Percentiles rank a stretch among this genome's conserved stretches.
These are phyloP conservation scores for Nycticebus coucang DNA, from an alignment of 2,113 vertebrate genomes.

Conservation along the genomic window DNA sequence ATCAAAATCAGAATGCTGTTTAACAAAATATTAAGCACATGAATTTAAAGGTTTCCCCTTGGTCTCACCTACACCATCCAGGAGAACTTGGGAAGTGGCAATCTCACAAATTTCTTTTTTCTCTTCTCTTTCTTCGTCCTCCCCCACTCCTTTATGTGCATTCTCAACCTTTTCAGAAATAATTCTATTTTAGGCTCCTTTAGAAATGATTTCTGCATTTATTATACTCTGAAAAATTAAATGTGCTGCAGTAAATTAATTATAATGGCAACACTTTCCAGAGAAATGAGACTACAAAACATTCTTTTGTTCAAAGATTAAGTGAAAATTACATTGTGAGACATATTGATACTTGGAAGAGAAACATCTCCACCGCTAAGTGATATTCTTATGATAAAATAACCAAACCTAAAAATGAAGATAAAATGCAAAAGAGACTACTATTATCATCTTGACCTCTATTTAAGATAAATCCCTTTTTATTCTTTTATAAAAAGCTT, in stretches of 20 bases:
- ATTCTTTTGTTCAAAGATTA: background rate
- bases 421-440: background rate
- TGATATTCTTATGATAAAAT: background rate
- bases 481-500: conserved; percentile 10
- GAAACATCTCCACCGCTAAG: background rate
- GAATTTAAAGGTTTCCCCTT: background rate
- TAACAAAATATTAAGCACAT: background rate
- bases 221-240: background rate
- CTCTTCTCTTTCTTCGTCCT: background rate
- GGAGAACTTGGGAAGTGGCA: background rate
- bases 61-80: background rate
- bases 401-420: background rate
- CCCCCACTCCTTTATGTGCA: no score
- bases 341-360: background rate
- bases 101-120: background rate
- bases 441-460: background rate
- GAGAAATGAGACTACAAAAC: background rate
- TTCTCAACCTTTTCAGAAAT: background rate
- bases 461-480: conserved; percentile 1
- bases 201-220: background rate
- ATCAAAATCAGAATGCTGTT: background rate
- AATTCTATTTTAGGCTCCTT: background rate
- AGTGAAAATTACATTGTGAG: background rate
- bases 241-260: background rate
- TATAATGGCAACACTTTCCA: background rate